Evolutionary conservation across 2,113 vertebrate genomes (phyloP).

Genomic region (Talpa occidentalis): DNA sequence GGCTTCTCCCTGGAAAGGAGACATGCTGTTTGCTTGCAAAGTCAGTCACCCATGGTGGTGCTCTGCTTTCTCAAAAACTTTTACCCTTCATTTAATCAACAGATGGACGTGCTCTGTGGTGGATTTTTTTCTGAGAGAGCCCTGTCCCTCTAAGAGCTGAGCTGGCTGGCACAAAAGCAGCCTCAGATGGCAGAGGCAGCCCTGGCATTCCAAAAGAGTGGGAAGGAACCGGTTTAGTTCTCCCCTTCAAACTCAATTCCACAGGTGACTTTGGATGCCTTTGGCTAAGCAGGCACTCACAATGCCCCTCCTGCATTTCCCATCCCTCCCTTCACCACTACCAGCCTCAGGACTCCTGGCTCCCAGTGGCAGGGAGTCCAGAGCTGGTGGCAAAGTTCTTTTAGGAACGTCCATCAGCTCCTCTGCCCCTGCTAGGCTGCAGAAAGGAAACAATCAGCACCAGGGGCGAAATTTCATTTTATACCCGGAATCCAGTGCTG

Average conservation of each 20-base stretch:
- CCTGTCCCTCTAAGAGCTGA: constrained; percentile 44
- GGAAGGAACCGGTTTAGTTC: neutral
- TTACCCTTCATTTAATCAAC: constrained; percentile 87
- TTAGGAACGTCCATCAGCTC: neutral
- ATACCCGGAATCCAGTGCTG: neutral
- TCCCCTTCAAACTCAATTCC: constrained; percentile 71
- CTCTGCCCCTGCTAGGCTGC: constrained; percentile 34
- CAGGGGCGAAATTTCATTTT: neutral
- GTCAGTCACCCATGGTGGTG: constrained; percentile 38
- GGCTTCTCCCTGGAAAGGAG: constrained; percentile 23
- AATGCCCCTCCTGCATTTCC: neutral
- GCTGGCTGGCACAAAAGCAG: constrained; percentile 64
- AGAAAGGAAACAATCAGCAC: constrained; percentile 33
- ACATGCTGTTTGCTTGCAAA: neutral
- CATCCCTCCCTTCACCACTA: neutral
- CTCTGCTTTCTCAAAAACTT: constrained; percentile 81
- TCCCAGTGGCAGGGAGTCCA: neutral
- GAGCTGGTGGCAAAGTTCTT: constrained; percentile 77
- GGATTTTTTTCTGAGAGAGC: constrained; percentile 64
- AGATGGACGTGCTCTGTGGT: constrained; percentile 83
- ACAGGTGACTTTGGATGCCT: constrained; percentile 82
- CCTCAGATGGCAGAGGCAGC: constrained; percentile 73
- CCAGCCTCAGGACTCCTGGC: neutral
- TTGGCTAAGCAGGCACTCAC: neutral
- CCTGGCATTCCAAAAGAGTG: constrained; percentile 26